A percentile compares a stretch with the other conserved stretches of the same genome.
phyloP scores from a whole-genome alignment of 2,113 vertebrate species.

The Naja naja region DNA sequence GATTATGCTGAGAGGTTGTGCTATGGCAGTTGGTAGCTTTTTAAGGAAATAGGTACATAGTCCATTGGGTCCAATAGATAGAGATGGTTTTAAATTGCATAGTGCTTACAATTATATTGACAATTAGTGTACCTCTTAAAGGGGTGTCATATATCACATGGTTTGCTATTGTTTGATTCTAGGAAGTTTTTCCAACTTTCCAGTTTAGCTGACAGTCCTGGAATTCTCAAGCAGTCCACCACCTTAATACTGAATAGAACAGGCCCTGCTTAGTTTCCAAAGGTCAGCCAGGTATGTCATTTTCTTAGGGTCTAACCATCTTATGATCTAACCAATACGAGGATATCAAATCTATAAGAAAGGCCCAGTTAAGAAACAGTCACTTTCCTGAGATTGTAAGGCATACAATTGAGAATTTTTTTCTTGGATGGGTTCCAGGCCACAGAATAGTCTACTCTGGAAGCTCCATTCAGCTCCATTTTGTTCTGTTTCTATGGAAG shows the following conservation, averaged over 20 bases:
- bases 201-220: neutral
- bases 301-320: neutral
- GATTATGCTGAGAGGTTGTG: too few species aligned
- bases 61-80: too few species aligned
- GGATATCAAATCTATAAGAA: neutral
- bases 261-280: neutral
- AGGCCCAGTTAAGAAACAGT: neutral
- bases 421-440: neutral
- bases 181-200: neutral
- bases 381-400: neutral
- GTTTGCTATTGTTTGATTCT: neutral
- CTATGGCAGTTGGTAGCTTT: too few species aligned
- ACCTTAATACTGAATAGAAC: neutral
- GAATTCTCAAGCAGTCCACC: neutral
- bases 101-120: too few species aligned
- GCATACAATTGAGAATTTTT: neutral
- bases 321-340: neutral
- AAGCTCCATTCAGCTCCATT: neutral
- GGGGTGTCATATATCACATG: neutral
- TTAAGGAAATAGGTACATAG: too few species aligned
- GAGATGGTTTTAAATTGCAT: too few species aligned
- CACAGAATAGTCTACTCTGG: neutral
- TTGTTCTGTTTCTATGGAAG: neutral
- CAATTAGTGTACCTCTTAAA: neutral
- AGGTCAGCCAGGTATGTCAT: neutral